Percentiles rank a stretch among this genome's conserved stretches.
Conservation (phyloP, 2,113 vertebrate genomes). For the Erythrolamprus reginae region DNA sequence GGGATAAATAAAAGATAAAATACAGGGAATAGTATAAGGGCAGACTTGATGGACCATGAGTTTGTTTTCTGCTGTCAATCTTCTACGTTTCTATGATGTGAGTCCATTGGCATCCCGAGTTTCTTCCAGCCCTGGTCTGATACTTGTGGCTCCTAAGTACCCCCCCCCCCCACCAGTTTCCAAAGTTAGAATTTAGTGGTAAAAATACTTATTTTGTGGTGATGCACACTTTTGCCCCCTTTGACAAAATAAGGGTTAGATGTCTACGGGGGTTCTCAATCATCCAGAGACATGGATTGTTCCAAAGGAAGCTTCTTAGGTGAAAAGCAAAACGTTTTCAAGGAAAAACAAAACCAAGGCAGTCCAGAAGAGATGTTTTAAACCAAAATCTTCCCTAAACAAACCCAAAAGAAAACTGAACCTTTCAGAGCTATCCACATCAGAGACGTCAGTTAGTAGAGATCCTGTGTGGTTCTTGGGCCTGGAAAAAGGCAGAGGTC, state of each 20-base stretch:
- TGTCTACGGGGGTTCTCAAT: background rate
- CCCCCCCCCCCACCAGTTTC: too few species aligned
- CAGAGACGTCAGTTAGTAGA: background rate
- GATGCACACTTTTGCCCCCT: background rate
- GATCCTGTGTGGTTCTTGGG: background rate
- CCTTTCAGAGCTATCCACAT: background rate
- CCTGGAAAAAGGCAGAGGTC: background rate
- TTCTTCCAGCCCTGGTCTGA: too few species aligned
- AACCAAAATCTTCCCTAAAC: background rate
- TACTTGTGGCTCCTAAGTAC: too few species aligned
- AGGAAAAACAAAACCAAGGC: background rate
- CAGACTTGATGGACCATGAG: too few species aligned
- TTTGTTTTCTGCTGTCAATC: too few species aligned
- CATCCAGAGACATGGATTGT: background rate
- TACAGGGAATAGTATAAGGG: too few species aligned
- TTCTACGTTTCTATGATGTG: too few species aligned
- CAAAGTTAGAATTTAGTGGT: background rate
- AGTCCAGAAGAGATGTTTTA: background rate
- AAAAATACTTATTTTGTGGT: background rate
- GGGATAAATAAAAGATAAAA: too few species aligned
- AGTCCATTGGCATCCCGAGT: slow-evolving; percentile 61
- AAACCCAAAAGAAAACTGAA: background rate
- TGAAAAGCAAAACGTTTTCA: background rate
- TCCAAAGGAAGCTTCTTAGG: background rate
- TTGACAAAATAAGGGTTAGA: background rate